phyloP scores from a whole-genome alignment of 2,888 invertebrate species.

The Anoncus sp. region DNA sequence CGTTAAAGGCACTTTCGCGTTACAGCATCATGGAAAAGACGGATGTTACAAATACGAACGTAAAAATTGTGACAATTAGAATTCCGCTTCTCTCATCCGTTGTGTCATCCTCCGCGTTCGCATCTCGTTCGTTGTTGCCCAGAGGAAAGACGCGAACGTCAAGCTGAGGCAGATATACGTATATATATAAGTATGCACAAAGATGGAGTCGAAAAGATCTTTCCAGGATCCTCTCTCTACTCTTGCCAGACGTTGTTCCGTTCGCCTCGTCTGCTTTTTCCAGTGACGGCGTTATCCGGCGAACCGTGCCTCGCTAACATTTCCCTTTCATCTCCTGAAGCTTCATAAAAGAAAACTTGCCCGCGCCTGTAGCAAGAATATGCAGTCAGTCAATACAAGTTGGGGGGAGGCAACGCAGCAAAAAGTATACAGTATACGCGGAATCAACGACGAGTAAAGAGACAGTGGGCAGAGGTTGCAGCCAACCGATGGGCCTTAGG shows the following conservation, averaged over 20 bases:
- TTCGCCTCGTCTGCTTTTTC: conserved; percentile 53
- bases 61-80: conserved; percentile 3
- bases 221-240: conserved; percentile 6
- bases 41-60: background rate
- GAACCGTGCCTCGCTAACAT: conserved; percentile 58
- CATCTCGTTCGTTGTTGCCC: conserved; percentile 1
- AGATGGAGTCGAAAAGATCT: conserved; percentile 32
- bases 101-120: background rate
- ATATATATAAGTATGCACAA: background rate
- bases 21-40: background rate
- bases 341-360: conserved; percentile 44
- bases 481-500: conserved; percentile 4
- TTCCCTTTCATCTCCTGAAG: conserved; percentile 55
- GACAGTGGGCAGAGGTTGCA: conserved; percentile 43
- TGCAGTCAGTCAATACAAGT: conserved; percentile 23
- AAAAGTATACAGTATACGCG: background rate
- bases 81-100: background rate
- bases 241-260: conserved; percentile 51
- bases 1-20: background rate
- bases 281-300: conserved; percentile 53
- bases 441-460: conserved; percentile 2
- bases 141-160: background rate
- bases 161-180: background rate
- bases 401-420: conserved; percentile 18
- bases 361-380: conserved; percentile 31